Base-by-base conservation (phyloP, 2,113 vertebrate species). In the Pteropus alecto region DNA sequence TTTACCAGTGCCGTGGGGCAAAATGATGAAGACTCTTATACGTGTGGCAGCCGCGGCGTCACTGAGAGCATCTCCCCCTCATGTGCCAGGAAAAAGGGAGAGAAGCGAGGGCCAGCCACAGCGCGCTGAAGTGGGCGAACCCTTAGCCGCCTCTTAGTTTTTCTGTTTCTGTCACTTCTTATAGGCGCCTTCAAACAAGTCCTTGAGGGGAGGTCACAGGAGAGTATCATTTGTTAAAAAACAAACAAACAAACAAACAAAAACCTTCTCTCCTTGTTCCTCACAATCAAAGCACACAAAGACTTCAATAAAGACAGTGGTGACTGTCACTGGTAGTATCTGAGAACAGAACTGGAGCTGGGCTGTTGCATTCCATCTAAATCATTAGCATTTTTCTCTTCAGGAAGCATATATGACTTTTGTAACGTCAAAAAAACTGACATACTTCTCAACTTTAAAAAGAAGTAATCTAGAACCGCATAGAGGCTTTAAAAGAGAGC, bases 401-500 rank as follows among this genome's bases (percentile, higher is more conserved):
- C 18, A 3, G 14, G 46, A 73, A 91, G 12, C 28, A 16, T 24
- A 15, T 28, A 38, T 3, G 22, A 67, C n/a, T 67, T 85, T n/a
- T 28, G 15, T 38, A 48, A 58, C 77, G 56, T 30, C 16, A 48
- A 43, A 87, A 61, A 83, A 46, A 38, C 7, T 4, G 33, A 38
- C 41, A 9, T 21, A 10, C 35, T 90, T 90, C 81, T 65, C 43
- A 33, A 26, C 78, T 81, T 88, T 87, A 33, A 85, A 85, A 74
- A 78, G 33, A 84, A 46, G 6, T 60, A 14, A 54, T 85, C 77
- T 68, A 38, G 51, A 61, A n/a, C 24, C 26, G 68, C 18, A 68
- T 46, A 67, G 15, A 68, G 18, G 0, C 30, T 71, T 92, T 26
- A 56, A 90, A n/a, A 79, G 35, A 84, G 33, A 86, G 46, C 7